Evolutionary conservation across 2,113 vertebrate species (phyloP), one percentile per base, ranked within the genome.

Genomic region (Calidris pugnax): DNA sequence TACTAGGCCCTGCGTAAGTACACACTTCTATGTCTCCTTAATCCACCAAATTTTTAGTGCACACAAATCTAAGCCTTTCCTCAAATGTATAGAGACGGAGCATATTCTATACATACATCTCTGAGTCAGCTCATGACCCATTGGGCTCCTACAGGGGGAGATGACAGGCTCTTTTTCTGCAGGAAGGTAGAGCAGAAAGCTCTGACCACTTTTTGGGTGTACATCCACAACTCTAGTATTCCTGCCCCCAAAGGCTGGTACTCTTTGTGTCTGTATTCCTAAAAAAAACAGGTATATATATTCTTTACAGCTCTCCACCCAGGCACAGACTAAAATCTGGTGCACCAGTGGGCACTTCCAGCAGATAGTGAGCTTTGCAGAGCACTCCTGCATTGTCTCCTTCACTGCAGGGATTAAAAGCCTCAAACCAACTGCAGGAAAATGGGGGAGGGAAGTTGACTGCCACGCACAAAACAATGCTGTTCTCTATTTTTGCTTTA

Each of bases 61-160:
- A 94, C 89, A 95, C 94, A 96, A 75, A 89, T 30, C 80, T 95
- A 94, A 97, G 93, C 91, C 81, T 62, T 95, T 89, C 53, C 77
- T 82, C 81, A 50, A 78, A 85, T 2, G 30, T 24, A 84, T 0
- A 84, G 75, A 92, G 68, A 50, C 56, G 64, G 91, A 89, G 84
- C 43, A 63, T 12, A 63, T 84, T 67, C 69, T 16, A 12, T 50
- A 72, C 10, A 9, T 20, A 7, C 5, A 30, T 7, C 72, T 80
- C 87, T 94, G 2, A 47, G 62, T 60, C 60, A 81, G 91, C 41
- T 93, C 86, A 59, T 22, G 71, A 74, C 68, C 80, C 6, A 1
- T 0, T 14, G 51, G 72, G 66, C 77, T 94, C 81, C 89, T 79
- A 20, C 71, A 41, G 45, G 30, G 62, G 27, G 66, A 85, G 12